phyloP scores from a whole-genome alignment of 2,113 vertebrate species.

The Raja brachyura region DNA sequence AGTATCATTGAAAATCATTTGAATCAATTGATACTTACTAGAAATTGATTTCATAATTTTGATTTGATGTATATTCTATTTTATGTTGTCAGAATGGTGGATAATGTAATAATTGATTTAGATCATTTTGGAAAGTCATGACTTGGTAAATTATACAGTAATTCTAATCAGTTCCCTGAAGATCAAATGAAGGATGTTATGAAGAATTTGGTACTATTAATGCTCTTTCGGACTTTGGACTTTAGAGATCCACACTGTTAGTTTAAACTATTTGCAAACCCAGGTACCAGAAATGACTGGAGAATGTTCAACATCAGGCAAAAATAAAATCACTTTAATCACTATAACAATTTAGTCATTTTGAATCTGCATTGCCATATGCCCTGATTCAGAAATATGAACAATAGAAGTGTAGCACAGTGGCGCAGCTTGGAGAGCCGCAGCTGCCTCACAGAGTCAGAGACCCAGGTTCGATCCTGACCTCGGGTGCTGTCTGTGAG shows the following conservation, averaged over 20 bases:
- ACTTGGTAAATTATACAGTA: background rate
- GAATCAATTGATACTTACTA: background rate
- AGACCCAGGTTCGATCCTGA: no score
- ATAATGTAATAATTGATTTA: background rate
- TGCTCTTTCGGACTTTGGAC: background rate
- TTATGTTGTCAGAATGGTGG: background rate
- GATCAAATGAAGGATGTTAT: background rate
- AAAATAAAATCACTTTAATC: no score
- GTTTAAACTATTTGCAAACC: background rate
- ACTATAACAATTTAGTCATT: no score
- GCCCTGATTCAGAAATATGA: background rate
- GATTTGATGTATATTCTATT: background rate
- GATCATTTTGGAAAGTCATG: background rate
- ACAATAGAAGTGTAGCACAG: background rate
- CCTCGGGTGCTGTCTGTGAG: no score
- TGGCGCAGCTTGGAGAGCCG: no score
- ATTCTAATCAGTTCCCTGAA: constrained; percentile 1
- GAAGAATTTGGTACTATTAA: background rate
- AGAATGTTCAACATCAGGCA: background rate
- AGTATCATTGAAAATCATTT: background rate
- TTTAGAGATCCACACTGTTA: background rate
- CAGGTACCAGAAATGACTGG: background rate
- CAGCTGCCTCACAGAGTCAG: no score
- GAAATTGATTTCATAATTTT: constrained; percentile 14
- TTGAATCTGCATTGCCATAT: background rate